A percentile compares a stretch with the other conserved stretches of the same genome.
phyloP scores from a whole-genome alignment of 2,888 invertebrate genomes.

The Hipparchia sbordonii region DNA sequence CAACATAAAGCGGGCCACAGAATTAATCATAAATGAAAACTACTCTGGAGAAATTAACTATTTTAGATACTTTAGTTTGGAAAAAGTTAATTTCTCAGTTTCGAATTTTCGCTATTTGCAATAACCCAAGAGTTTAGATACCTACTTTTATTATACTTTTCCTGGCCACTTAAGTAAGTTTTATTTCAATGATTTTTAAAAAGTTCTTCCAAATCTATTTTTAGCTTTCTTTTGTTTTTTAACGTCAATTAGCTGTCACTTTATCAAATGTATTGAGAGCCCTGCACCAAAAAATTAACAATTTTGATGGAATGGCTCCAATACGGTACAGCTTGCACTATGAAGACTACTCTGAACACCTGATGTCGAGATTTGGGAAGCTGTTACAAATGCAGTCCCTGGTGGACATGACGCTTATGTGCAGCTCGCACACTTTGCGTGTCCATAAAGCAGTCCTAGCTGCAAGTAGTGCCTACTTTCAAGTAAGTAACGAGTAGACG shows the following conservation, averaged over 20 bases:
- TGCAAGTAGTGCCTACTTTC: conserved; percentile 88
- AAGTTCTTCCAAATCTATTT: conserved; percentile 29
- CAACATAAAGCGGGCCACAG: not conserved
- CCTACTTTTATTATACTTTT: not conserved
- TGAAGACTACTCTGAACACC: conserved; percentile 87
- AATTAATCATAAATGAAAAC: not conserved
- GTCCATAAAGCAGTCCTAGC: conserved; percentile 89
- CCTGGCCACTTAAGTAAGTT: conserved; percentile 18
- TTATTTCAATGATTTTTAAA: conserved; percentile 15
- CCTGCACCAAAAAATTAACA: not conserved
- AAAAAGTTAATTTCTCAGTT: not conserved
- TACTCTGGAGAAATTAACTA: not conserved
- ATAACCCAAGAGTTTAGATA: not conserved
- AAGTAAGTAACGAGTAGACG: conserved; percentile 72
- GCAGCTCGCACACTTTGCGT: conserved; percentile 88
- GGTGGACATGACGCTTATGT: conserved; percentile 89
- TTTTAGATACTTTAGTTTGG: no score
- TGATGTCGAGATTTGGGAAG: conserved; percentile 87
- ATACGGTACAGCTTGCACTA: conserved; percentile 85
- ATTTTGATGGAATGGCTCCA: conserved; percentile 64
- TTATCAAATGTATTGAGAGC: conserved; percentile 6
- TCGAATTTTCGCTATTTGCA: not conserved
- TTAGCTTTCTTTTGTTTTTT: conserved; percentile 37
- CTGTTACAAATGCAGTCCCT: conserved; percentile 88
- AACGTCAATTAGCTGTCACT: conserved; percentile 32